Percentiles rank a stretch among this genome's conserved stretches.
These are phyloP conservation scores for Sinella curviseta DNA, from an alignment of 1,140 invertebrate genomes.

Conservation along the genomic window DNA sequence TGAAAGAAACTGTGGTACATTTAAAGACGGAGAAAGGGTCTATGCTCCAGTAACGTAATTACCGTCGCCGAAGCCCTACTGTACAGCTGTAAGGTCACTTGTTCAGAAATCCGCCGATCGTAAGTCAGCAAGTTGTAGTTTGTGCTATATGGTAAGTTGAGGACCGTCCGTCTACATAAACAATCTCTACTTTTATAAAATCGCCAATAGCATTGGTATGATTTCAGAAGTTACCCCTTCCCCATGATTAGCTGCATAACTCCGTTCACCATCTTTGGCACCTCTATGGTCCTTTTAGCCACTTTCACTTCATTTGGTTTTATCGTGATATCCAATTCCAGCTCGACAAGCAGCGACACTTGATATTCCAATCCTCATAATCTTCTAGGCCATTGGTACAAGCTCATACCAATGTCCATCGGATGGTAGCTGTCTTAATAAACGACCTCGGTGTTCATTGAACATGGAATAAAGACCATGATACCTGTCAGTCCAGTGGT, in stretches of 20 bases:
- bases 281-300: slow-evolving; percentile 2
- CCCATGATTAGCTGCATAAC: slow-evolving; percentile 46
- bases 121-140: slow-evolving; percentile 20
- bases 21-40: too few relatives aligned
- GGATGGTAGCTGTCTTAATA: not conserved
- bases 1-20: too few relatives aligned
- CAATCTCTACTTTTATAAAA: not conserved
- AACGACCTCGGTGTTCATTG: not conserved
- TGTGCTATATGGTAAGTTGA: slow-evolving; percentile 34
- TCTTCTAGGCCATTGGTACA: not conserved
- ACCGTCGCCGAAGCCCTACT: too few relatives aligned
- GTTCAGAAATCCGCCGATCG: slow-evolving; percentile 38
- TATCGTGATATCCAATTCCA: slow-evolving; percentile 40
- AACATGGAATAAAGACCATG: not conserved
- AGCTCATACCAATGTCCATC: not conserved
- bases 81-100: slow-evolving; percentile 35
- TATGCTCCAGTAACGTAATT: too few relatives aligned
- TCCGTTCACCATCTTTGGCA: not conserved
- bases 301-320: slow-evolving; percentile 36
- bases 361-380: slow-evolving; percentile 34
- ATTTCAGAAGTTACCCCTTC: slow-evolving; percentile 45
- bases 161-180: slow-evolving; percentile 34
- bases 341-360: slow-evolving; percentile 41
- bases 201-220: slow-evolving; percentile 33
- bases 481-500: not conserved